A percentile compares a stretch with the other conserved stretches of the same genome.
Evolutionary conservation across 2,888 invertebrate genomes (phyloP).

Genomic region (Microplitis manilae): DNA sequence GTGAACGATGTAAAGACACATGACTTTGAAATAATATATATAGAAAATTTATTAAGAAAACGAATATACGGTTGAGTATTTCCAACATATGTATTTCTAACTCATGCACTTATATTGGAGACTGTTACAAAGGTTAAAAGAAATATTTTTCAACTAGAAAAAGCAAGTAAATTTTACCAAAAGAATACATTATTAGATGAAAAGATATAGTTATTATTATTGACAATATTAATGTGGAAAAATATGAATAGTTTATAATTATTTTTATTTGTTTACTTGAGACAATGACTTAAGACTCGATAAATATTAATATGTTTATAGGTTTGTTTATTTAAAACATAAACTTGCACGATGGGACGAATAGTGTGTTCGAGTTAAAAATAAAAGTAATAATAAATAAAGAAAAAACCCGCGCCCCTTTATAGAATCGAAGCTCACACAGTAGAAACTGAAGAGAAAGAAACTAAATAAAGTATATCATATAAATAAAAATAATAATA

Average conservation of each 20-base stretch:
- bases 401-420: constrained; percentile 21
- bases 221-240: no score
- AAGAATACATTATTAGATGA: no score
- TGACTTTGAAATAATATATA: neutral
- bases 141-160: no score
- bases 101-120: no score
- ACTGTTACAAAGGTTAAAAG: no score
- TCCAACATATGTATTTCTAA: no score
- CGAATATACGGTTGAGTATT: no score
- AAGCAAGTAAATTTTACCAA: no score
- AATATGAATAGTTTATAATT: neutral
- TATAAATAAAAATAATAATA: constrained; percentile 49
- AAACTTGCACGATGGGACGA: constrained; percentile 34
- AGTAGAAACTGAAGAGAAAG: constrained; percentile 32
- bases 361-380: constrained; percentile 27
- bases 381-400: constrained; percentile 3
- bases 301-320: neutral
- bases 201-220: no score
- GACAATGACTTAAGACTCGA: neutral
- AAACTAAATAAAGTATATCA: constrained; percentile 31
- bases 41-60: no score
- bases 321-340: constrained; percentile 4
- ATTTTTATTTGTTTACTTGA: neutral
- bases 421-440: constrained; percentile 51
- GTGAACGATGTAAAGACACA: neutral